phyloP scores from a whole-genome alignment of 2,888 invertebrate species.

The Venusia cambrica region DNA sequence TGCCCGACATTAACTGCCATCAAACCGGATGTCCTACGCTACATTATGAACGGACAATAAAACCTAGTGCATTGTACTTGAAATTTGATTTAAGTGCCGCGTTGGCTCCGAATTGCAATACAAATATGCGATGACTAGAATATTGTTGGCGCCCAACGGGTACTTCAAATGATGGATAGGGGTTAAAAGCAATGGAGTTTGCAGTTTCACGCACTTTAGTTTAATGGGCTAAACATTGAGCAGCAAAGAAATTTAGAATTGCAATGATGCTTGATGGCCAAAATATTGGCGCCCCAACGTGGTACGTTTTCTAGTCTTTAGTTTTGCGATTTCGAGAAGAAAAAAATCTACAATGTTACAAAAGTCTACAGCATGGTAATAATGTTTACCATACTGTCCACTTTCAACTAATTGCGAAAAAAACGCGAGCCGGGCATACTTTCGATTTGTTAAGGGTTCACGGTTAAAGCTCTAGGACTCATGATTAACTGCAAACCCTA shows the following conservation, averaged over 20 bases:
- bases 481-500: too few species aligned
- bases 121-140: slow-evolving; percentile 21
- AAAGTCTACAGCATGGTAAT: too few species aligned
- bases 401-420: too few species aligned
- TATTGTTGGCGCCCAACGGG: slow-evolving; percentile 53
- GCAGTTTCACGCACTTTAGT: slow-evolving; percentile 18
- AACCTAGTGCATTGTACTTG: slow-evolving; percentile 55
- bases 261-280: not conserved
- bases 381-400: too few species aligned
- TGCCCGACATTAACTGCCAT: slow-evolving; percentile 67
- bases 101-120: slow-evolving; percentile 39
- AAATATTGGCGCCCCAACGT: slow-evolving; percentile 16
- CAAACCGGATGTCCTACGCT: slow-evolving; percentile 72
- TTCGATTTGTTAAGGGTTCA: too few species aligned
- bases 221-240: slow-evolving; percentile 11
- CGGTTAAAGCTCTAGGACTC: too few species aligned
- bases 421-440: too few species aligned
- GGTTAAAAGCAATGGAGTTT: slow-evolving; percentile 16
- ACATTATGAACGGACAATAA: slow-evolving; percentile 74
- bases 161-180: slow-evolving; percentile 17
- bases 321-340: too few species aligned
- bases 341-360: too few species aligned
- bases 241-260: slow-evolving; percentile 3
- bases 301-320: slow-evolving; percentile 1
- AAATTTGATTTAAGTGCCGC: slow-evolving; percentile 47